These are phyloP conservation scores for Paramuricea clavata DNA, from an alignment of 92 coral and sea anemone genomes.

Conservation along the genomic window DNA sequence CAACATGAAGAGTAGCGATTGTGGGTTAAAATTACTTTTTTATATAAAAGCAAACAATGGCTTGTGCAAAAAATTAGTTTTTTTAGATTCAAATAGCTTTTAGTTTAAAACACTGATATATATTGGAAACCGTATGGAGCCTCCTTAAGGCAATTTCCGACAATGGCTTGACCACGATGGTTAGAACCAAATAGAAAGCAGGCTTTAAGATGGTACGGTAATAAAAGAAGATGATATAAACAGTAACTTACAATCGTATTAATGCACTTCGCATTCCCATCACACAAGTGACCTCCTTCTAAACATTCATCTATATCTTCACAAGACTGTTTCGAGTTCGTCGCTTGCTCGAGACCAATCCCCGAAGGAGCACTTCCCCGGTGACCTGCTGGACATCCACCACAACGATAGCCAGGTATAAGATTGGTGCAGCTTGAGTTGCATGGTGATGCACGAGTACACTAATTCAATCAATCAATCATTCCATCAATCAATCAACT, in stretches of 20 bases:
- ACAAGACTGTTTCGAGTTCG: slow-evolving; percentile 78
- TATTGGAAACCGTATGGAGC: too few species aligned
- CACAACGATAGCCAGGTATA: slow-evolving; percentile 95
- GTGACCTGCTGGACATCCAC: slow-evolving; percentile 92
- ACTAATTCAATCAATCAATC: slow-evolving; percentile 49
- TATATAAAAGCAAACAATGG: too few species aligned
- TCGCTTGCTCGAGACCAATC: slow-evolving; percentile 85
- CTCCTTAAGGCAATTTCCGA: too few species aligned
- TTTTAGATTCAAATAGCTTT: too few species aligned
- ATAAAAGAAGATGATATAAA: neutral
- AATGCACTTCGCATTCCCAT: slow-evolving; percentile 89
- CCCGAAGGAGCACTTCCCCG: slow-evolving; percentile 98
- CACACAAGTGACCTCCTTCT: slow-evolving; percentile 81
- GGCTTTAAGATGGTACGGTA: neutral
- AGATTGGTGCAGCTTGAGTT: slow-evolving; percentile 79
- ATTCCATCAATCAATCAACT: neutral
- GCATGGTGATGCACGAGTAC: slow-evolving; percentile 83
- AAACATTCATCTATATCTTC: slow-evolving; percentile 89
- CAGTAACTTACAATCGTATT: slow-evolving; percentile 82
- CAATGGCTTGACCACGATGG: too few species aligned
- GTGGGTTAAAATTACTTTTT: too few species aligned
- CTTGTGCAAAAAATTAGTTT: too few species aligned
- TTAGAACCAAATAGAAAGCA: too few species aligned
- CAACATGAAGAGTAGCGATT: too few species aligned
- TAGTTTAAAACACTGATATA: too few species aligned